Evolutionary conservation across 2,888 invertebrate species (phyloP).

Genomic region (Cheilosia scutellata): DNA sequence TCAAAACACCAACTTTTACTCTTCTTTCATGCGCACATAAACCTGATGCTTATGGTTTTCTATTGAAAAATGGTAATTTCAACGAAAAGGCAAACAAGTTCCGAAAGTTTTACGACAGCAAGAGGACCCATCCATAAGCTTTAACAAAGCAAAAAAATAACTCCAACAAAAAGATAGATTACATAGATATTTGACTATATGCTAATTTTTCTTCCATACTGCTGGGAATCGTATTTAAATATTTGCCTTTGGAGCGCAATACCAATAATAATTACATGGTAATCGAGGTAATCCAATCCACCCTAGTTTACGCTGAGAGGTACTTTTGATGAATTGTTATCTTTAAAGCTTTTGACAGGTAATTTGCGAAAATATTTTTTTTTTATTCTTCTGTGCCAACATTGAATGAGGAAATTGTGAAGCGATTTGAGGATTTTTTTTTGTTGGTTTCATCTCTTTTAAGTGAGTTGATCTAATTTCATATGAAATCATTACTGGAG

Average conservation of each 20-base stretch:
- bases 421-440: conserved; percentile 14
- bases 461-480: conserved; percentile 67
- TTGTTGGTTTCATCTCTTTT: conserved; percentile 8
- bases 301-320: neutral
- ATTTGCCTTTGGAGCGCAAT: conserved; percentile 40
- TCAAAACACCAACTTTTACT: conserved; percentile 25
- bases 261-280: conserved; percentile 58
- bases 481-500: conserved; percentile 27
- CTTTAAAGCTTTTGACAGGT: conserved; percentile 63
- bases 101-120: conserved; percentile 28
- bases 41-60: conserved; percentile 14
- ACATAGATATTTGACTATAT: conserved; percentile 20
- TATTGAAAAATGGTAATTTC: conserved; percentile 38
- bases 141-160: neutral
- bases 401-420: conserved; percentile 4
- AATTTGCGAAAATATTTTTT: conserved; percentile 63
- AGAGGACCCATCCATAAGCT: neutral
- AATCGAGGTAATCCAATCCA: conserved; percentile 40
- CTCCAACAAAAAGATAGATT: neutral
- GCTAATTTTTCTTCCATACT: conserved; percentile 26
- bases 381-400: neutral
- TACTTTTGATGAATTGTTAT: conserved; percentile 56
- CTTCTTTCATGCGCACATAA: conserved; percentile 4
- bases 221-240: conserved; percentile 43
- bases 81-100: conserved; percentile 39